These are phyloP conservation scores for Pygoscelis antarcticus DNA, from an alignment of 2,113 vertebrate species.

Conservation along the genomic window DNA sequence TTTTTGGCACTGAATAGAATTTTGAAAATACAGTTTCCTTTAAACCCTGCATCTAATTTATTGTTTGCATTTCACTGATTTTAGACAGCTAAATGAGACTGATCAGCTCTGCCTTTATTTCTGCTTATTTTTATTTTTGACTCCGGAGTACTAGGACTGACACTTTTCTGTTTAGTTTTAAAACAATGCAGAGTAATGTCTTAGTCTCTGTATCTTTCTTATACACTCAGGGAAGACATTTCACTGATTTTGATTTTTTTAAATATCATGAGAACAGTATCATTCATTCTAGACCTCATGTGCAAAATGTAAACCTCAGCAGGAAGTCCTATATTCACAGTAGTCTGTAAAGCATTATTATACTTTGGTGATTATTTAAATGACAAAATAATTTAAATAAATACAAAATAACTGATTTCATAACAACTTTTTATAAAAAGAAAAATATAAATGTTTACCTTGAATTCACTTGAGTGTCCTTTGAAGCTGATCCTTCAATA, in stretches of 20 bases:
- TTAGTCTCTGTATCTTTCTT: background rate
- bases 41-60: background rate
- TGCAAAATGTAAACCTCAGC: background rate
- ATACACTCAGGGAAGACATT: background rate
- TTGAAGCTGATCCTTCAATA: background rate
- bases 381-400: background rate
- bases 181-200: background rate
- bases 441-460: background rate
- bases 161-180: background rate
- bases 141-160: background rate
- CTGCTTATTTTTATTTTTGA: background rate
- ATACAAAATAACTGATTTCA: background rate
- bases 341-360: background rate
- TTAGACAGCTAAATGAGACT: background rate
- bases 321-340: background rate
- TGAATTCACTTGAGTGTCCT: background rate
- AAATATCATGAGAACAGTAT: background rate
- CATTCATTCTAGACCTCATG: background rate
- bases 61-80: background rate
- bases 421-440: background rate
- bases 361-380: background rate
- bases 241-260: background rate
- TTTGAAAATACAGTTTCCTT: background rate
- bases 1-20: background rate
- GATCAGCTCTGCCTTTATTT: background rate